Base-by-base conservation (phyloP, 2,797 vertebrate genomes). In the Scyliorhinus canicula region DNA sequence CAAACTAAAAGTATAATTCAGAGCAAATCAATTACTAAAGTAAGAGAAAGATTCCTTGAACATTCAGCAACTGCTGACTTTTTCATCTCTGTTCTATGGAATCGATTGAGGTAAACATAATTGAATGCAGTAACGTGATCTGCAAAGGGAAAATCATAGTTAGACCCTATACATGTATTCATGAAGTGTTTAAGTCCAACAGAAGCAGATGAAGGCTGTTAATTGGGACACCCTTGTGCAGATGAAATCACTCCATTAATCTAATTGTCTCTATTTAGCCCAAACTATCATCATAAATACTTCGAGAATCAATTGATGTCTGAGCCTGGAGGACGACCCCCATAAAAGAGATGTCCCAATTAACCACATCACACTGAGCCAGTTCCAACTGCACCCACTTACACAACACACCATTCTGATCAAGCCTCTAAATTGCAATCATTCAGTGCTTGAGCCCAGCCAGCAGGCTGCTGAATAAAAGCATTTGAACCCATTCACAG, bases 211-310 rank as follows among this genome's bases (percentile, higher is more conserved):
- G 93, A 94, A 94, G 47, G 93, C 31, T 50, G 31, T 31, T 94
- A 71, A 74, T 74, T 74, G 67, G 93, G 67, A 94, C 28, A 52
- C 67, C 50, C 93, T 74, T 94, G 67, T 94, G 47, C 35, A 60
- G 93, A 52, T 94, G 93, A 94, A 94, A 94, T 94, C 47, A n/a
- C 93, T 94, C 67, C 47, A 94, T 94, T 74, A 94, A 94, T 94
- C 50, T 94, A 47, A 94, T 69, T 94, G 93, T 52, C 93, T 52
- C 67, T 71, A 94, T 94, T 71, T 94, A 71, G 93, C 63, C 69
- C 65, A 94, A 74, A 50, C 93, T 74, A 74, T 74, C 44, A 31
- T 24, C 69, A 74, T 94, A 74, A 94, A 94, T 74, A 74, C 47
- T 71, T 94, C 52, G 93, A 74, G 67, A 55, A 94, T 94, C 93